A percentile compares a stretch with the other conserved stretches of the same genome.
These are phyloP conservation scores for Leptoteleia sp. DNA, from an alignment of 1,140 invertebrate species.

Conservation along the genomic window DNA sequence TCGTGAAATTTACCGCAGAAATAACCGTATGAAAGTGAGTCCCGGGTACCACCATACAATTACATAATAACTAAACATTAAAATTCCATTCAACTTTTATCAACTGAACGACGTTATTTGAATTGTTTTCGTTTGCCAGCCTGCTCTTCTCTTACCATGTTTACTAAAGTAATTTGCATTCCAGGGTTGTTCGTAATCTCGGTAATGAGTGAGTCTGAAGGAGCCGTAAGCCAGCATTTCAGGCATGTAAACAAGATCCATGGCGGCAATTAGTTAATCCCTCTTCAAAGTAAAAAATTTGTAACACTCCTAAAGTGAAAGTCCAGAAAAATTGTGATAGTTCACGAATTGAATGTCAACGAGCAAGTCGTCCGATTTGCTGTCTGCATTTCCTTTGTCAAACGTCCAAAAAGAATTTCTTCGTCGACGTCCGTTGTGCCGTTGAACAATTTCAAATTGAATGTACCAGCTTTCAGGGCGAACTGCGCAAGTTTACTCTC, in stretches of 20 bases:
- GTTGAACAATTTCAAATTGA: slow-evolving; percentile 7
- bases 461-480: neutral
- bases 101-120: too few species aligned
- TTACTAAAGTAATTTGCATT: slow-evolving; percentile 75
- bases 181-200: slow-evolving; percentile 81
- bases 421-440: neutral
- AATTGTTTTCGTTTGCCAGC: too few species aligned
- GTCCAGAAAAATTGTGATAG: neutral
- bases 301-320: too few species aligned
- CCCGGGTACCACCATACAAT: too few species aligned
- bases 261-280: too few species aligned
- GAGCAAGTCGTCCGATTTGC: neutral
- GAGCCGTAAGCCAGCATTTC: slow-evolving; percentile 79
- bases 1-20: too few species aligned
- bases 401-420: neutral
- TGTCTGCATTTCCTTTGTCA: neutral
- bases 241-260: slow-evolving; percentile 78
- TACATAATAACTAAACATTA: too few species aligned
- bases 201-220: slow-evolving; percentile 77
- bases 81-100: too few species aligned
- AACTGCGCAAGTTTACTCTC: slow-evolving; percentile 13
- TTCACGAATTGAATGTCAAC: slow-evolving; percentile 6
- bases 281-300: slow-evolving; percentile 1
- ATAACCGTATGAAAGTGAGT: too few species aligned
- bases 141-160: slow-evolving; percentile 72